Evolutionary conservation across 2,888 invertebrate genomes (phyloP).

Genomic region (Empis livida): DNA sequence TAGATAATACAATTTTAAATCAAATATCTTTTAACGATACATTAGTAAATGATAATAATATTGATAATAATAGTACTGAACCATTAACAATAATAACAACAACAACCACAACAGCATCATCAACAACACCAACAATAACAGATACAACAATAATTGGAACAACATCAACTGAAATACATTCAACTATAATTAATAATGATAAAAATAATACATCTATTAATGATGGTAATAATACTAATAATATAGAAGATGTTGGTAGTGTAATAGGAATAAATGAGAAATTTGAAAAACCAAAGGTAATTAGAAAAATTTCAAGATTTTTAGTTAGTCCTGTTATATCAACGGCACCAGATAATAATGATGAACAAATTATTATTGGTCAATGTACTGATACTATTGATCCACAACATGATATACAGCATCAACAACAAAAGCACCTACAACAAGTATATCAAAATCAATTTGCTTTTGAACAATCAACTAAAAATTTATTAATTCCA

Average conservation of each 20-base stretch:
- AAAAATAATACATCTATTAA: neutral
- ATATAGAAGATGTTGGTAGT: neutral
- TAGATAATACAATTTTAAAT: too few relatives aligned
- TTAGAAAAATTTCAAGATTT: slow-evolving; percentile 66
- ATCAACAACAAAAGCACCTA: neutral
- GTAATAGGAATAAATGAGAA: neutral
- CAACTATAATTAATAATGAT: neutral
- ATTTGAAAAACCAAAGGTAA: slow-evolving; percentile 37
- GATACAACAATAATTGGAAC: neutral
- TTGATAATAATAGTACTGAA: too few relatives aligned
- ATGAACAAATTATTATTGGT: neutral
- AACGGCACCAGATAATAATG: neutral
- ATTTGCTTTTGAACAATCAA: neutral
- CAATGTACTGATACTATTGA: neutral
- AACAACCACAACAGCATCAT: neutral
- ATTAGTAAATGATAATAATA: too few relatives aligned
- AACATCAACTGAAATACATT: neutral
- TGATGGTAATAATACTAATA: neutral
- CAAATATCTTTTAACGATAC: too few relatives aligned
- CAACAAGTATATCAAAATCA: neutral
- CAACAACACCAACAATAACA: neutral
- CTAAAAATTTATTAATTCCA: neutral
- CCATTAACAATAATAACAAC: neutral
- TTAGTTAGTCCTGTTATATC: slow-evolving; percentile 58
- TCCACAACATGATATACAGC: neutral